Evolutionary conservation across 2,113 vertebrate genomes (phyloP), one percentile per base, ranked within the genome.

Genomic region (Orthochromis indermauri): DNA sequence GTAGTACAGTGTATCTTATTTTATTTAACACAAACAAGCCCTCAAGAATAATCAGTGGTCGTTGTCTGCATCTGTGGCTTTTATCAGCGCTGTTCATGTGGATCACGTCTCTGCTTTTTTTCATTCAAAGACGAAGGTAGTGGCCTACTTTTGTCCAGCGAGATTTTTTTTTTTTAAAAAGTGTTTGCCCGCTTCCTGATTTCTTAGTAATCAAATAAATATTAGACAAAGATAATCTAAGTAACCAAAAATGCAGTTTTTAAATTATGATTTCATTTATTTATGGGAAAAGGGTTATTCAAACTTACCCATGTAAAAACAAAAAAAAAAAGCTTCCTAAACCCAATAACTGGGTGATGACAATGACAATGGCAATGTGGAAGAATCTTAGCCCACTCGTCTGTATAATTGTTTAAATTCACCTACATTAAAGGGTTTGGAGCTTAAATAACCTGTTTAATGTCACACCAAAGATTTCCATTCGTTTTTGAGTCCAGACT

Each of bases 161-260:
- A 66, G 33, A 37, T 28, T 16, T 9, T 9, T 24, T n/a, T 57
- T 26, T 5, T 0, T 0, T 0, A 4, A 16, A 8, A 51, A 9
- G 17, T 51, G 10, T 51, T 21, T 54, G 10, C 5, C 8, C 17
- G 19, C n/a, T 21, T 54, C n/a, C n/a, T 54, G 19, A 21, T 21
- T 21, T 54, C n/a, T 54, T 21, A 54, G 10, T 21, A 10, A 54
- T 54, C n/a, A 54, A 54, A 54, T 10, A 54, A 54, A 54, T 53
- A 21, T 53, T 10, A 21, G 51, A 21, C 19, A 21, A 53, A 11
- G 51, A 53, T n/a, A 10, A 53, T n/a, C 19, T 10, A n/a, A 53
- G 51, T 53, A 53, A 53, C 51, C 49, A 51, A 53, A 53, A 53
- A 53, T 63, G 31, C 31, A 12, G 17, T 63, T 63, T 63, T n/a